These are phyloP conservation scores for Coregonus suidteri DNA, from an alignment of 2,797 vertebrate genomes.

Conservation along the genomic window DNA sequence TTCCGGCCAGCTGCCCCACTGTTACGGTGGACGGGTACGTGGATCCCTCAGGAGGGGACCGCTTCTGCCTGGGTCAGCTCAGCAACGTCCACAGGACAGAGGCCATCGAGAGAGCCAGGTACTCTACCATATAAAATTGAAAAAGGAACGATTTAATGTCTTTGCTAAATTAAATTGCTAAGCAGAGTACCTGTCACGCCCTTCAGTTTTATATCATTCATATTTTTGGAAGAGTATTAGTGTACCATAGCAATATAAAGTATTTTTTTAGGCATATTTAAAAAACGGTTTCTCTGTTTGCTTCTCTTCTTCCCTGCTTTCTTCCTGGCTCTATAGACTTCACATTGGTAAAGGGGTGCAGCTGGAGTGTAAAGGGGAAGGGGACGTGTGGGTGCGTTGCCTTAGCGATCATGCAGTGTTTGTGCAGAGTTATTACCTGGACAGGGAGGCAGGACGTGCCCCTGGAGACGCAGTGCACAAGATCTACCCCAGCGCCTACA, in stretches of 20 bases:
- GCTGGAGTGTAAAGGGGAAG: conserved; percentile 95
- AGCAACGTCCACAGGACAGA: conserved; percentile 98
- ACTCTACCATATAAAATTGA: conserved; percentile 4
- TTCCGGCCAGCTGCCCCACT: conserved; percentile 92
- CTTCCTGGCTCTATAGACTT: conserved; percentile 68
- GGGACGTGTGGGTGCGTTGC: conserved; percentile 95
- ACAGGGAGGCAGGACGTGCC: conserved; percentile 91
- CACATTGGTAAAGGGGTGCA: conserved; percentile 97
- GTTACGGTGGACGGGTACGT: conserved; percentile 98
- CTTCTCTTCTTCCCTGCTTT: neutral
- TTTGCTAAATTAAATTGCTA: neutral
- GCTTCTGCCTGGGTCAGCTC: conserved; percentile 95
- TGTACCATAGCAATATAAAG: neutral
- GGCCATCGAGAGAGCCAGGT: conserved; percentile 97
- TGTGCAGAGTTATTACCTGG: conserved; percentile 96
- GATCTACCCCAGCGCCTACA: conserved; percentile 96
- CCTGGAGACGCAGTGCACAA: conserved; percentile 96
- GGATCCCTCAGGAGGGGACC: conserved; percentile 95
- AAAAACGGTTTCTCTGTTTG: neutral
- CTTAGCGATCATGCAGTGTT: conserved; percentile 96
- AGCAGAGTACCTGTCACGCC: neutral
- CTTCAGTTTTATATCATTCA: neutral
- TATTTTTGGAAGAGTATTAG: neutral
- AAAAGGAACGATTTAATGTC: neutral
- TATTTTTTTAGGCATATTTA: too few species aligned